Conservation (phyloP, 2,113 vertebrate genomes). For the Oryzias celebensis region DNA sequence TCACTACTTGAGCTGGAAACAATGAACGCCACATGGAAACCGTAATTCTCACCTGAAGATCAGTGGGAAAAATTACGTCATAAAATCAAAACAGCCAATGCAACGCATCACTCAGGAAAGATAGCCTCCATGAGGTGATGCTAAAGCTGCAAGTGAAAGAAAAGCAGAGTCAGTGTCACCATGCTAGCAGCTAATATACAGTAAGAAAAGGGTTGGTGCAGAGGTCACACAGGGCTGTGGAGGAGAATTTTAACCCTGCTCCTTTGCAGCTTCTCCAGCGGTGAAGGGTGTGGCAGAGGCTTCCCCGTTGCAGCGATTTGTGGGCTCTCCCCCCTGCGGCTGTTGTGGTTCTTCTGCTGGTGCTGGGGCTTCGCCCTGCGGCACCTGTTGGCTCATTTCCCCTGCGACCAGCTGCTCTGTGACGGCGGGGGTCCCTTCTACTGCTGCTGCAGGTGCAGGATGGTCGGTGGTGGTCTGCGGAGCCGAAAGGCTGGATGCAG, state of each 20-base stretch:
- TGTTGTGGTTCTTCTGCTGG: conserved; percentile 56
- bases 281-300: conserved; percentile 56
- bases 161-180: conserved; percentile 78
- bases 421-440: conserved; percentile 18
- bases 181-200: conserved; percentile 87
- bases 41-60: conserved; percentile 24
- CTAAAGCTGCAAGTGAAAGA: conserved; percentile 65
- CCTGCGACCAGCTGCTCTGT: conserved; percentile 45
- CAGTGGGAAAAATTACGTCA: conserved; percentile 28
- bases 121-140: conserved; percentile 63
- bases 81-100: conserved; percentile 38
- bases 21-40: conserved; percentile 23
- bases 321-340: conserved; percentile 63
- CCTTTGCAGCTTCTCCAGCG: conserved; percentile 66
- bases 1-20: conserved; percentile 29
- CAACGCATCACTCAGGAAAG: conserved; percentile 53
- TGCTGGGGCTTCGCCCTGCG: conserved; percentile 20
- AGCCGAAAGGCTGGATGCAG: conserved; percentile 47
- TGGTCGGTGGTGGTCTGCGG: conserved; percentile 42
- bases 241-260: conserved; percentile 79
- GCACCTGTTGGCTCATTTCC: conserved; percentile 51
- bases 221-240: conserved; percentile 17
- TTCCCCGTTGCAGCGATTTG: conserved; percentile 82
- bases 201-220: conserved; percentile 64
- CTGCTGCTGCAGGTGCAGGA: conserved; percentile 42